Percentiles rank a stretch among this genome's conserved stretches.
Conservation (phyloP, 2,113 vertebrate species). For the Eulemur macaco region DNA sequence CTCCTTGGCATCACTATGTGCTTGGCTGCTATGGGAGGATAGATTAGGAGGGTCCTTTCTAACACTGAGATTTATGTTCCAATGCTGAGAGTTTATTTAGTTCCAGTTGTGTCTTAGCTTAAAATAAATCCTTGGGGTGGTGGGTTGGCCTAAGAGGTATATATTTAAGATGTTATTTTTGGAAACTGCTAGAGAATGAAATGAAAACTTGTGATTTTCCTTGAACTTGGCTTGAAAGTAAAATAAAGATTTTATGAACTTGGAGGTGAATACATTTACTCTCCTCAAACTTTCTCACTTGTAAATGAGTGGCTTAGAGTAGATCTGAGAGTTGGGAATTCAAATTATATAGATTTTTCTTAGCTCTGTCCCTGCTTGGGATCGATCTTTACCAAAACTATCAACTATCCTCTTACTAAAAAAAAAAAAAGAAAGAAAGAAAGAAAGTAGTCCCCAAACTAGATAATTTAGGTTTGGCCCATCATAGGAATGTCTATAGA, state of each 20-base stretch:
- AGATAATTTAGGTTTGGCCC: not conserved
- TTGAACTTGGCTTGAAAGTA: slow-evolving; percentile 72
- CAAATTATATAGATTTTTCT: not conserved
- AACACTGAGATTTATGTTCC: slow-evolving; percentile 67
- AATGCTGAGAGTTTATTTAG: slow-evolving; percentile 67
- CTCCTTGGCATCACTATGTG: not conserved
- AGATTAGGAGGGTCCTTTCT: slow-evolving; percentile 20
- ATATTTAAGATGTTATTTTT: slow-evolving; percentile 76
- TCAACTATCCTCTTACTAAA: not conserved
- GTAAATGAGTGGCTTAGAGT: not conserved
- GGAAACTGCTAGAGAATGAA: slow-evolving; percentile 74
- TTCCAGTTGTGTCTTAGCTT: slow-evolving; percentile 60
- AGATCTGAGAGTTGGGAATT: not conserved
- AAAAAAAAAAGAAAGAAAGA: not conserved
- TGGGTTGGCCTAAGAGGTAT: slow-evolving; percentile 69
- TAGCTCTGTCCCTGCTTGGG: not conserved
- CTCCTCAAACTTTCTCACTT: slow-evolving; percentile 58
- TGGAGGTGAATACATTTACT: slow-evolving; percentile 52
- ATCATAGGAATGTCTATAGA: not conserved
- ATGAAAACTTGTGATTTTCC: slow-evolving; percentile 73
- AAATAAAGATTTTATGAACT: slow-evolving; percentile 73
- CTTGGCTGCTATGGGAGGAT: not conserved
- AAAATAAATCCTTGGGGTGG: slow-evolving; percentile 64
- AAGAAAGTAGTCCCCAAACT: not conserved
- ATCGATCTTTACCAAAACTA: not conserved